Conservation (phyloP, 2,797 vertebrate genomes). For the Numenius phaeopus region DNA sequence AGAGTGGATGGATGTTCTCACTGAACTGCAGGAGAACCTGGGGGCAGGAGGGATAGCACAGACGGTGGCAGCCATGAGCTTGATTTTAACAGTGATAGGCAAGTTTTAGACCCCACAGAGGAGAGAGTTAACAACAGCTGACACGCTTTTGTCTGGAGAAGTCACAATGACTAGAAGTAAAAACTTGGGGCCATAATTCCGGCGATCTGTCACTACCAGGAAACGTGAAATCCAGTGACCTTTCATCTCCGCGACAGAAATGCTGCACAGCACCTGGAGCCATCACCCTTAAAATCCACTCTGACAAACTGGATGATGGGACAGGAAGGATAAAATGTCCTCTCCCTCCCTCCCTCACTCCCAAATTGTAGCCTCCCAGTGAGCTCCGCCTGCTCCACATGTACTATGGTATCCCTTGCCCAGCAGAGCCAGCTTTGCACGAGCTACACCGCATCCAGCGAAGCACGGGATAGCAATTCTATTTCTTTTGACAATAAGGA, state of each 20-base stretch:
- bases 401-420: background rate
- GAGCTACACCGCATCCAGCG: background rate
- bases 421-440: background rate
- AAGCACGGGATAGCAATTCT: background rate
- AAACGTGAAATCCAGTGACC: constrained; percentile 58
- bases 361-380: background rate
- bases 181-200: constrained; percentile 53
- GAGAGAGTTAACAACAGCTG: constrained; percentile 53
- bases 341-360: background rate
- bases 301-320: background rate
- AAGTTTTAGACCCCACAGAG: background rate
- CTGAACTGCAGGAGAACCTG: background rate
- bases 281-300: constrained; percentile 17
- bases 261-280: constrained; percentile 36
- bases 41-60: background rate
- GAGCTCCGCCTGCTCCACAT: accelerated
- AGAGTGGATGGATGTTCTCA: background rate
- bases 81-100: background rate
- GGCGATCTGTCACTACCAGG: constrained; percentile 56
- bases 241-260: constrained; percentile 59
- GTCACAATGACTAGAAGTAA: constrained; percentile 39
- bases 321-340: background rate
- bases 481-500: constrained; percentile 9
- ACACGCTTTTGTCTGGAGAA: constrained; percentile 55
- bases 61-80: background rate